Evolutionary conservation across 1,140 invertebrate species (phyloP).

Genomic region (Sarcophaga bullata): DNA sequence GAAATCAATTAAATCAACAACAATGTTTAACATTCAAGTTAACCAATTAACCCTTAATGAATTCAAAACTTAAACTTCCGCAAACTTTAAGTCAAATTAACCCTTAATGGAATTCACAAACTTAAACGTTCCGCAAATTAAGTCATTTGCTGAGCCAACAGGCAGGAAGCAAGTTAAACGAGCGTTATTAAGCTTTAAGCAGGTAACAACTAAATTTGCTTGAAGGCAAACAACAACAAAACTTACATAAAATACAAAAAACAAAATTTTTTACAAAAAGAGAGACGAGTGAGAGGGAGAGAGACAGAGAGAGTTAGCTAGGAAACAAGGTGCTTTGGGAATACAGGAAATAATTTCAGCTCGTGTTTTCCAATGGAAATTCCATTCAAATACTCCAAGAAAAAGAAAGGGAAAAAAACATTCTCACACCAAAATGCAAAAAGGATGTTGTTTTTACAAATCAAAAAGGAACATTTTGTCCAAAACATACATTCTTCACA

Average conservation of each 20-base stretch:
- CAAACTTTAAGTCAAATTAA: too few relatives aligned
- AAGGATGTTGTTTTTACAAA: background rate
- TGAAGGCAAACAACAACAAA: background rate
- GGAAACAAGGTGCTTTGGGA: background rate
- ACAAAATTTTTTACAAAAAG: too few relatives aligned
- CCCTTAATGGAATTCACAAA: too few relatives aligned
- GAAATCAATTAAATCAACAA: too few relatives aligned
- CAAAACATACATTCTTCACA: background rate
- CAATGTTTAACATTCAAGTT: too few relatives aligned
- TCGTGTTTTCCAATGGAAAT: background rate
- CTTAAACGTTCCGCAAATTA: background rate
- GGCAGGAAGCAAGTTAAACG: too few relatives aligned
- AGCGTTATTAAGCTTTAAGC: background rate
- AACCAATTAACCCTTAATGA: too few relatives aligned
- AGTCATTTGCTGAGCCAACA: background rate
- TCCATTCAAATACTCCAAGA: background rate
- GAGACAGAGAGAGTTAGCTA: too few relatives aligned
- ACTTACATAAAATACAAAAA: too few relatives aligned
- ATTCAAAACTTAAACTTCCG: too few relatives aligned
- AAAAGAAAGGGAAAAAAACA: background rate
- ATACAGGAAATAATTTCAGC: conserved; percentile 5
- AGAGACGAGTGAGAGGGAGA: too few relatives aligned
- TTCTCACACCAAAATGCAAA: background rate
- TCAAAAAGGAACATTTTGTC: background rate
- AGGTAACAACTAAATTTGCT: conserved; percentile 1